Evolutionary conservation across 2,888 invertebrate species (phyloP), one percentile per base, ranked within the genome.

Genomic region (Stenolophus ochropezus): DNA sequence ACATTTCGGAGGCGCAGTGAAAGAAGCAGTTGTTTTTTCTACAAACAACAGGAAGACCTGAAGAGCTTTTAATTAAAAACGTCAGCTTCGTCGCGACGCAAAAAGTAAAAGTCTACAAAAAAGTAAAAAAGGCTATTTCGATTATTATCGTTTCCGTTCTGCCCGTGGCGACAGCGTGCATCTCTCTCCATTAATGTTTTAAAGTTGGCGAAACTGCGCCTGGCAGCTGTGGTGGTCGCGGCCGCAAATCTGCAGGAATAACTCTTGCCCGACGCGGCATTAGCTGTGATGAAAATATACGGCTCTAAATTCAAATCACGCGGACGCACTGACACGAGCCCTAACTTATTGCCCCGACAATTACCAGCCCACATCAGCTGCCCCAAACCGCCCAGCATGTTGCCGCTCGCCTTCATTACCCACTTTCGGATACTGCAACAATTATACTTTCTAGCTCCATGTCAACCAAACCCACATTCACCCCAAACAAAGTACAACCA

Each of bases 1-100:
- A 71, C 71, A 80, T 80, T 80, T 65, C 49, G 58, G 56, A 76
- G 49, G 53, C 53, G 27, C 27, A 73, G 47, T 80, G 80, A 80
- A 80, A 80, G 73, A 69, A 80, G 69, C 73, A 73, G 80, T 80
- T 80, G 78, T 69, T 71, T 80, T 71, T 56, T 56, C 56, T 20
- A 71, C 53, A 80, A 71, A 80, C 80, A 80, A 56, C 61, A 49
- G 65, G 69, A 80, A 71, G 56, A 56, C 80, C 80, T 73, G 80
- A 80, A 80, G 80, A 73, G 80, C 80, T 80, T 80, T 79, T 80
- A 80, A 80, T 80, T 80, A 80, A 80, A 80, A 80, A 80, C 56
- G 80, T 80, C 80, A 80, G 73, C 56, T 18, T 11, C 51, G 73
- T 23, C 51, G 73, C 73, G 51, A 73, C 25, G 53, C 53, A 53